Conservation (phyloP, 2,888 invertebrate species). For the Scotopteryx bipunctaria region DNA sequence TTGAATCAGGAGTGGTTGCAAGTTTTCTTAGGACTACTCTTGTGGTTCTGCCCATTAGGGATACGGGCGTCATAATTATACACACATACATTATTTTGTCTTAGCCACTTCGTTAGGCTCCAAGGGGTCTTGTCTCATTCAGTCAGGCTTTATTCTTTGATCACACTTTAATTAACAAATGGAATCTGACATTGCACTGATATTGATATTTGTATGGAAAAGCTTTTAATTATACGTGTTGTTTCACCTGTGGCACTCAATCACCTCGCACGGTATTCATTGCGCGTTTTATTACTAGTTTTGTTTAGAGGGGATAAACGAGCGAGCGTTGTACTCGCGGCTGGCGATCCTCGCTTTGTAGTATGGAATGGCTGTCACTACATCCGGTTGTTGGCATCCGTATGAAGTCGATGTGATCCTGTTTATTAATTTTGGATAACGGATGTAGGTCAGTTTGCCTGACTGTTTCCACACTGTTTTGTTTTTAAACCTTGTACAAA, state of each 20-base stretch:
- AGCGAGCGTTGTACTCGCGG: background rate
- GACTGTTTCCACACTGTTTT: constrained; percentile 1
- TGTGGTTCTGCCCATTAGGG: too few relatives aligned
- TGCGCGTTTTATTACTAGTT: background rate
- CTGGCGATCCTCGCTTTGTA: constrained; percentile 8
- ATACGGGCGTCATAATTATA: too few relatives aligned
- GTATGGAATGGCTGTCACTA: constrained; percentile 23
- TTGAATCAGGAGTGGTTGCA: too few relatives aligned
- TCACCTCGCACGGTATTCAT: background rate
- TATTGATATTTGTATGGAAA: constrained; percentile 29
- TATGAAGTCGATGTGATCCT: constrained; percentile 25
- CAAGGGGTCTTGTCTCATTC: constrained; percentile 12
- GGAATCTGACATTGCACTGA: constrained; percentile 38
- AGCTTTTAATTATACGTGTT: constrained; percentile 42
- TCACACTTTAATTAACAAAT: constrained; percentile 56
- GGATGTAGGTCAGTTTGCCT: constrained; percentile 6
- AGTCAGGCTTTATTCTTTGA: constrained; percentile 30
- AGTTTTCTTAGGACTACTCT: too few relatives aligned
- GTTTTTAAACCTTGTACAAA: constrained; percentile 5
- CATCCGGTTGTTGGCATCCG: constrained; percentile 22
- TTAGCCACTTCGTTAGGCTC: background rate
- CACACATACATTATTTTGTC: too few relatives aligned
- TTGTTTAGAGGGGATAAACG: background rate
- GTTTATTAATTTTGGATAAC: constrained; percentile 31
- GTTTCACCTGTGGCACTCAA: background rate